Conservation (phyloP, 1,140 invertebrate species). For the Ceratina australensis region DNA sequence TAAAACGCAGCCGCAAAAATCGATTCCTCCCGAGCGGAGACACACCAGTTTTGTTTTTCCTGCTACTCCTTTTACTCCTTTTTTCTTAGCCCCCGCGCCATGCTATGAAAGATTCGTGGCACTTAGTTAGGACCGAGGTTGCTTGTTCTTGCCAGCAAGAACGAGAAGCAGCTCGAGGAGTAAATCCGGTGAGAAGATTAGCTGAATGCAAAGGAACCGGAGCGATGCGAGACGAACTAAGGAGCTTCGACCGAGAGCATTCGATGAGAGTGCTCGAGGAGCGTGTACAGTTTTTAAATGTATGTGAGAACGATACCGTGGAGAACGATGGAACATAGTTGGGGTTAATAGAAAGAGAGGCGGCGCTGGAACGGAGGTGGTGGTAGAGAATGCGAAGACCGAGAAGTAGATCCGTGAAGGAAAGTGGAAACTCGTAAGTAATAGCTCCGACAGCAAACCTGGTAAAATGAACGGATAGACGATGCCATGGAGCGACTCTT, state of each 20-base stretch:
- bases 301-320: slow-evolving; percentile 19
- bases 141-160: slow-evolving; percentile 21
- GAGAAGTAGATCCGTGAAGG: slow-evolving; percentile 17
- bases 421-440: slow-evolving; percentile 57
- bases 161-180: slow-evolving; percentile 12
- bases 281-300: slow-evolving; percentile 41
- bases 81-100: neutral
- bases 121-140: slow-evolving; percentile 23
- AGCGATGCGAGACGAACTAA: slow-evolving; percentile 8
- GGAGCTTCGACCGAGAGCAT: slow-evolving; percentile 23
- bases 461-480: slow-evolving; percentile 62
- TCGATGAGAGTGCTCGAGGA: slow-evolving; percentile 19
- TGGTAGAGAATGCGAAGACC: neutral
- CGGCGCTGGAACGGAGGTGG: no score
- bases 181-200: slow-evolving; percentile 60
- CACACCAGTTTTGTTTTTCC: neutral
- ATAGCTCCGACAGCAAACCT: slow-evolving; percentile 55
- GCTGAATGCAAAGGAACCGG: slow-evolving; percentile 55
- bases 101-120: slow-evolving; percentile 23
- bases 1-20: neutral
- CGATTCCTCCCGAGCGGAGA: neutral
- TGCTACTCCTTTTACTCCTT: neutral
- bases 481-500: slow-evolving; percentile 57
- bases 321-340: neutral
- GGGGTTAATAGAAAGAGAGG: neutral